Base-by-base conservation (phyloP, 2,888 invertebrate species). In the Beris chalybata region DNA sequence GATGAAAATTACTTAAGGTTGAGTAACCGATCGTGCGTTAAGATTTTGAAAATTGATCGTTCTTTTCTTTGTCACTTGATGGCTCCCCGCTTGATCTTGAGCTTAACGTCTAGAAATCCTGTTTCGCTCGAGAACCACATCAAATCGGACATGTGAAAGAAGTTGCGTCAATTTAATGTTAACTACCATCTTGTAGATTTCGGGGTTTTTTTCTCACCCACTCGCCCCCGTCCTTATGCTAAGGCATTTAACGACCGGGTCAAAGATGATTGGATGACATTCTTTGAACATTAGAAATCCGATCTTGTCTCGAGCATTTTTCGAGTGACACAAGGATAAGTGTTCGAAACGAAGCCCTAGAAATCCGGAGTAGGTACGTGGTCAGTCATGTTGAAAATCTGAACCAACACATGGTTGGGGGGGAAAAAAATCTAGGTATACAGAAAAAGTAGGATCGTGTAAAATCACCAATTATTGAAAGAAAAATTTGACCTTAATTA, bases 21-120 rank as follows among this genome's bases (percentile, higher is more conserved):
- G 38, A 59, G 50, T 59, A 50, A 48, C 50, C 61, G 64, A 65
- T 67, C 67, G 67, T 67, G 67, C 67, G 67, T 67, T 64, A 67
- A 64, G 67, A 67, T 57, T 57, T 58, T 64, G 64, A 67, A 67
- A 67, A 67, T 67, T 67, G 67, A 67, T 67, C 67, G 64, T 67
- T 67, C 56, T 67, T 67, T 67, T 67, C 56, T 67, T 67, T 67
- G 64, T 67, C 67, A 59, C 64, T 67, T 67, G 64, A 67, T 65
- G 64, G 32, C 50, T 61, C 61, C 43, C 38, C 52, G 50, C 32
- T 50, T 61, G 50, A 61, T 61, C 61, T 50, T 15, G 61, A 61
- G 61, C 50, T 61, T 52, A 61, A 61, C 50, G 50, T 61, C 61
- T 61, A 50, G 61, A 61, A 61, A 43, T 61, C 61, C 61, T 61